phyloP scores from a whole-genome alignment of 2,113 vertebrate species.

The Oreochromis niloticus region DNA sequence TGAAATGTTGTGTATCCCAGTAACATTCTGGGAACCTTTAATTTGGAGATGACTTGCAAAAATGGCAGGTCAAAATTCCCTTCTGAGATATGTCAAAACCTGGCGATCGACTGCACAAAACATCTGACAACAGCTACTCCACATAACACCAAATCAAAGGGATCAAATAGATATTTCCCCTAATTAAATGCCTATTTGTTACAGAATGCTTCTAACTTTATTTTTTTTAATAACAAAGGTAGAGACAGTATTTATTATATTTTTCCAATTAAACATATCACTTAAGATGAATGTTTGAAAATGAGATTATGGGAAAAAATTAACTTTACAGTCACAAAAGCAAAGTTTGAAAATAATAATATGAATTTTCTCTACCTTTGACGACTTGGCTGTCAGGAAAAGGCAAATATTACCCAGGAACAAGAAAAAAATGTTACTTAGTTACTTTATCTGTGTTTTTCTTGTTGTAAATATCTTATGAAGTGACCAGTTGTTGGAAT shows the following conservation, averaged over 20 bases:
- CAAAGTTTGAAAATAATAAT: background rate
- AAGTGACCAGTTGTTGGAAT: background rate
- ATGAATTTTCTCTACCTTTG: background rate
- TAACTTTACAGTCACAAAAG: background rate
- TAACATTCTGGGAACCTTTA: background rate
- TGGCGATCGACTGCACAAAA: background rate
- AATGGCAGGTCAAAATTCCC: background rate
- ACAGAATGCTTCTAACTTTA: background rate
- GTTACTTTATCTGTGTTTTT: background rate
- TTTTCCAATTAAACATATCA: background rate
- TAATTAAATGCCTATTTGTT: background rate
- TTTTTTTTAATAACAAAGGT: background rate
- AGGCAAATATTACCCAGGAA: background rate
- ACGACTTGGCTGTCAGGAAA: background rate
- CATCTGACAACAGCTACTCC: background rate
- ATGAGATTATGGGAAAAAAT: background rate
- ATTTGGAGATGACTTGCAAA: background rate
- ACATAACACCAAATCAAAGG: background rate
- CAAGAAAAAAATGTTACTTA: background rate
- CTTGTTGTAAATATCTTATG: background rate
- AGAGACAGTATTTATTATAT: background rate
- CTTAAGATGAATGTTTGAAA: background rate
- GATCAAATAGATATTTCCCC: background rate
- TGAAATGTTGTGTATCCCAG: background rate
- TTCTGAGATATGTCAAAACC: background rate